Base-by-base conservation (phyloP, 2,888 invertebrate genomes). In the Sesamia inferens region DNA sequence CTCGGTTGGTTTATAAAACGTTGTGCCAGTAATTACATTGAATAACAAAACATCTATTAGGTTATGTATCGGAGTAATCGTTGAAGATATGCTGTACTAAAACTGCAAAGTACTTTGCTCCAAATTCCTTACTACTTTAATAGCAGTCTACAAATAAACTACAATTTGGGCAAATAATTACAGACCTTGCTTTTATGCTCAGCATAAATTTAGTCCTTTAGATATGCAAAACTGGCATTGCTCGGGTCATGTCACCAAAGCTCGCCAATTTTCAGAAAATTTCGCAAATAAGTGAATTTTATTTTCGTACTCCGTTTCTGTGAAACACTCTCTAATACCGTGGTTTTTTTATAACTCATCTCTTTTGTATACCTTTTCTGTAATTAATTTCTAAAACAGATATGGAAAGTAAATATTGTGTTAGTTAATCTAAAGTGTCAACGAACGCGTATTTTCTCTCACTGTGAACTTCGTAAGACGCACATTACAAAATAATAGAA, bases 401-500 rank as follows among this genome's bases (percentile, higher is more conserved):
- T 68, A 61, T 71, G 67, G 67, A 74, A 82, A 82, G 68, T 74
- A 13, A 67, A 67, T 69, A 64, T 74, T 74, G 10, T 72, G 57
- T 78, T 78, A 63, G 62, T 65, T 66, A 73, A 80, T 73, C 61
- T 70, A 16, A 81, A 71, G 57, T 71, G 78, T 81, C 78, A 81
- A 78, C 65, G 62, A 58, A 71, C 78, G 70, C 64, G 24, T 71
- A 71, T 69, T 71, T 71, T 59, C 68, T 78, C 74, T 82, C 77
- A 31, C 69, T 80, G 67, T 39, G 22, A 81, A 81, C 73, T 83
- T 76, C 0, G 63, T 61, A 68, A 74, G 63, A 55, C 59, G 66
- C 74, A 77, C 69, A 71, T 82, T 22, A 74, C 54, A 77, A 76
- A 71, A 74, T 73, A 77, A 74, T 79, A 74, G 71, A 76, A 78